Evolutionary conservation across 2,888 invertebrate genomes (phyloP), one percentile per base, ranked within the genome.

Genomic region (Lithophane leautieri): DNA sequence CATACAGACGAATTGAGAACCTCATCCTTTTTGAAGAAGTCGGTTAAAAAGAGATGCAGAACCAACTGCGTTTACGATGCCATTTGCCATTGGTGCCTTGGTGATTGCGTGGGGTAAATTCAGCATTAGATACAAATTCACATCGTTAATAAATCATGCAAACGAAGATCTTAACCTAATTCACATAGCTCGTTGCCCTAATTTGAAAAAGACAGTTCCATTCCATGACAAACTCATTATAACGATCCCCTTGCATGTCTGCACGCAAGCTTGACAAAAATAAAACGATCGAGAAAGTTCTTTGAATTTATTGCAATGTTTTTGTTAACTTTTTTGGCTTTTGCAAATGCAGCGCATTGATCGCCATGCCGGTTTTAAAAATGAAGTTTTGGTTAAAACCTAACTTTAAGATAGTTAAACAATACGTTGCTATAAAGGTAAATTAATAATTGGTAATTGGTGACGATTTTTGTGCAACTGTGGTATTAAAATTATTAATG

Each of bases 181-280:
- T 84, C n/a, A 3, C 11, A 9, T 6, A 56, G 16, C 22, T 11
- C 19, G 1, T 22, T 70, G 82, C 12, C 19, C 71, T 44, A 82
- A 42, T 72, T 82, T 76, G 8, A 8, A 44, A 75, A 81, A 70
- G 14, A 61, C 67, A 42, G n/a, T 54, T 42, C 19, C 16, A 14
- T 63, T 22, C 4, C 56, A 61, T 71, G 79, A 77, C 63, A 73
- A 78, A 68, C 11, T 56, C 12, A 14, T 34, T 16, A 22, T 80
- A 85, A 83, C 25, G 71, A 50, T n/a, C 0, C 16, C 14, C 4
- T 86, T 44, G 82, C 82, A 83, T 86, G 82, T 58, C 34, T 0
- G 4, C 82, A 83, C 73, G 83, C 73, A 40, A 82, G 34, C 42
- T 50, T 63, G 62, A 52, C 47, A 77, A 73, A 67, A 44, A 14